Evolutionary conservation across 2,113 vertebrate genomes (phyloP).

Genomic region (Seriola rivoliana): DNA sequence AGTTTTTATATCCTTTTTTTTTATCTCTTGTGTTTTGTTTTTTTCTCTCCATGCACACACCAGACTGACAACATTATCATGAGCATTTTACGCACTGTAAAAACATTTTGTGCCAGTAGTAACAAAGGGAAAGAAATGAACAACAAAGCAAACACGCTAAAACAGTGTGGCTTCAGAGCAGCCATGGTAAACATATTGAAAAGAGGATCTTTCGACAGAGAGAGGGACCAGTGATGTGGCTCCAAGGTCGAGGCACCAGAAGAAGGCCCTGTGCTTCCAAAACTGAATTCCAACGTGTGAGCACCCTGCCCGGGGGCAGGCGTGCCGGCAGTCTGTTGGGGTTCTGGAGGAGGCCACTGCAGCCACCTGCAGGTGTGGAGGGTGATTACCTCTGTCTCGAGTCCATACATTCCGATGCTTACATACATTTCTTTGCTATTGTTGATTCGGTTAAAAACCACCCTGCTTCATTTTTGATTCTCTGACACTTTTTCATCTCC

Average conservation of each 20-base stretch:
- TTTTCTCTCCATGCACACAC: constrained; percentile 90
- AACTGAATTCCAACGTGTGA: constrained; percentile 77
- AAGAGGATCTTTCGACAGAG: constrained; percentile 68
- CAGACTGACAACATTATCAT: constrained; percentile 84
- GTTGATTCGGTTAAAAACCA: constrained; percentile 82
- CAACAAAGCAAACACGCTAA: constrained; percentile 69
- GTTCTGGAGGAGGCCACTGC: constrained; percentile 67
- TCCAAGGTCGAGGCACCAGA: constrained; percentile 83
- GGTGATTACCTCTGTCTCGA: constrained; percentile 72
- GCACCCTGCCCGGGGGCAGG: constrained; percentile 74
- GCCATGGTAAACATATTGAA: constrained; percentile 79
- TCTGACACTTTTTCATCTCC: constrained; percentile 27
- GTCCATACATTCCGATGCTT: constrained; percentile 84
- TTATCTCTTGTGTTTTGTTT: constrained; percentile 64
- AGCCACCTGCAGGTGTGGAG: constrained; percentile 70
- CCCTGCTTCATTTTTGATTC: constrained; percentile 85
- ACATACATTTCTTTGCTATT: constrained; percentile 82
- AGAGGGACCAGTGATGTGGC: constrained; percentile 79
- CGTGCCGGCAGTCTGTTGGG: constrained; percentile 63
- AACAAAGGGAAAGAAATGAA: constrained; percentile 80
- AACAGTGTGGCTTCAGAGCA: constrained; percentile 64
- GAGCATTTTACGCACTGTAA: constrained; percentile 82
- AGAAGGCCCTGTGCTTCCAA: constrained; percentile 82
- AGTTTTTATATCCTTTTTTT: constrained; percentile 53
- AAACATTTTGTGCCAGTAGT: constrained; percentile 85